Evolutionary conservation across 2,888 invertebrate species (phyloP).

Genomic region (Drosophila limbata): DNA sequence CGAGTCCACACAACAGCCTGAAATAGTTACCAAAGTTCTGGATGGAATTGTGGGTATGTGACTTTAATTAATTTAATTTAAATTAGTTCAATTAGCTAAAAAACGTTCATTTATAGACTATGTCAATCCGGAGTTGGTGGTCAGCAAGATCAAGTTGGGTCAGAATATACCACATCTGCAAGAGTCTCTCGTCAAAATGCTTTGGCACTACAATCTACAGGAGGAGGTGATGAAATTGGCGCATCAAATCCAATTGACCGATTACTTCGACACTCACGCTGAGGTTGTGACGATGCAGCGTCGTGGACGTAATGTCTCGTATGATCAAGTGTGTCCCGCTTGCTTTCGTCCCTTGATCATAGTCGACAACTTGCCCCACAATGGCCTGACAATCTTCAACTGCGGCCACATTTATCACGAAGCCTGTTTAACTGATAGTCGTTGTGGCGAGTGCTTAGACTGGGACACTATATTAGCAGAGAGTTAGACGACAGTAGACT

Average conservation of each 20-base stretch:
- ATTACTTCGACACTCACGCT: conserved; percentile 95
- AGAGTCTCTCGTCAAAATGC: conserved; percentile 96
- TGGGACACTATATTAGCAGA: conserved; percentile 43
- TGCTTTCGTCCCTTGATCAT: conserved; percentile 92
- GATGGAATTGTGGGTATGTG: conserved; percentile 87
- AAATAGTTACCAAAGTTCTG: conserved; percentile 88
- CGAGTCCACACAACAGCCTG: conserved; percentile 94
- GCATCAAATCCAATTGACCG: conserved; percentile 94
- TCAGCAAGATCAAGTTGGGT: conserved; percentile 93
- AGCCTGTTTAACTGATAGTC: conserved; percentile 89
- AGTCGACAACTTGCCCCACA: conserved; percentile 89
- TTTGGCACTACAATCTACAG: conserved; percentile 97
- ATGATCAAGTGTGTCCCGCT: conserved; percentile 92
- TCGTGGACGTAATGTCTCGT: conserved; percentile 89
- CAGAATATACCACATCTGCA: conserved; percentile 95
- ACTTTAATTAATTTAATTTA: not conserved
- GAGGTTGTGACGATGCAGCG: conserved; percentile 92
- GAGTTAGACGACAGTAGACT: conserved; percentile 5
- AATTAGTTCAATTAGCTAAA: not conserved
- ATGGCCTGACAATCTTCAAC: conserved; percentile 92
- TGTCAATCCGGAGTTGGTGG: conserved; percentile 95
- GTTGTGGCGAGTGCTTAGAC: conserved; percentile 66
- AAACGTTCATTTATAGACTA: conserved; percentile 86
- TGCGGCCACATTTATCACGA: conserved; percentile 96
- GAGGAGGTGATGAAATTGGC: conserved; percentile 85